Conservation (phyloP, 2,797 vertebrate species). For the Hyperoplus lanceolatus region DNA sequence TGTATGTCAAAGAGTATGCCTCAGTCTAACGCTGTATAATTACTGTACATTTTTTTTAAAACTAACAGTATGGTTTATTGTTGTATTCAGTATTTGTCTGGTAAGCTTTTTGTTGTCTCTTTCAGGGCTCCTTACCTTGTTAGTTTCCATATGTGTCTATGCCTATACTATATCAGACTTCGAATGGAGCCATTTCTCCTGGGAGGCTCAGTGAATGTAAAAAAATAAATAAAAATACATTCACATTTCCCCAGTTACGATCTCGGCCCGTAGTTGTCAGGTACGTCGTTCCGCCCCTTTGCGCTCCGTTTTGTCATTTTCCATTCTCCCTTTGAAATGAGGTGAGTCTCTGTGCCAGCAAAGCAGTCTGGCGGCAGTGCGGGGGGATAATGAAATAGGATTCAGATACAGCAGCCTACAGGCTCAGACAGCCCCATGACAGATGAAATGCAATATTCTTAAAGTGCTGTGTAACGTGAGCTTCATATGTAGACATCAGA, state of each 20-base stretch:
- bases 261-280: conserved; percentile 76
- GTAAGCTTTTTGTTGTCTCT: neutral
- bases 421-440: conserved; percentile 66
- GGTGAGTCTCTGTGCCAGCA: conserved; percentile 65
- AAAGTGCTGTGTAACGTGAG: conserved; percentile 84
- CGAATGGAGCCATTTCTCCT: conserved; percentile 31
- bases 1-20: neutral
- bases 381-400: conserved; percentile 76
- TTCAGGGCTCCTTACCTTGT: conserved; percentile 6
- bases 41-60: neutral
- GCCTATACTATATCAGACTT: conserved; percentile 21
- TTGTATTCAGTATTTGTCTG: neutral
- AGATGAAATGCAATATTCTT: conserved; percentile 84
- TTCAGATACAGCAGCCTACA: conserved; percentile 15
- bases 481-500: conserved; percentile 83
- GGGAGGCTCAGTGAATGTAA: conserved; percentile 60
- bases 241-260: conserved; percentile 81
- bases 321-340: conserved; percentile 77
- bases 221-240: conserved; percentile 78
- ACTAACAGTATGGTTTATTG: neutral
- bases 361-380: conserved; percentile 71
- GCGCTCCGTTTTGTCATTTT: conserved; percentile 77
- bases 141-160: conserved; percentile 16
- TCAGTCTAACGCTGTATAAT: neutral
- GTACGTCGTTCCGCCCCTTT: conserved; percentile 64